These are phyloP conservation scores for Pterostichus niger DNA, from an alignment of 2,888 invertebrate genomes.

Conservation along the genomic window DNA sequence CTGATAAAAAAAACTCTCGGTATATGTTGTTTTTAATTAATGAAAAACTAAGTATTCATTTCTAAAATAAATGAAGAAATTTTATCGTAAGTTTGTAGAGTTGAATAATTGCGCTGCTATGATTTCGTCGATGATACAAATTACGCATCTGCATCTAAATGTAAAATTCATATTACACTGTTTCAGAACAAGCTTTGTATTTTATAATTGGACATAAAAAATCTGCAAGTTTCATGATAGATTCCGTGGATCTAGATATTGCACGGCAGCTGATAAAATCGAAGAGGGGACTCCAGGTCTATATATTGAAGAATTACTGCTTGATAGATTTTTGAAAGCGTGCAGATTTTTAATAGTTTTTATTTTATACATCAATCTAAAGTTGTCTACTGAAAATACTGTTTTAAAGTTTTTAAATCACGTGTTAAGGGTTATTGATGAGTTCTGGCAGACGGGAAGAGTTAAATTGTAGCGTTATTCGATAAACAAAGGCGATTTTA, in stretches of 20 bases:
- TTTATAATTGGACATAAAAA: conserved; percentile 59
- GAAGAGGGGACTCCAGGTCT: not conserved
- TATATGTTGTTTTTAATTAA: too few species aligned
- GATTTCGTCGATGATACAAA: too few species aligned
- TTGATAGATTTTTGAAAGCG: conserved; percentile 48
- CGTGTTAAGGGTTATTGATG: conserved; percentile 55
- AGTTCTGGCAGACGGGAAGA: conserved; percentile 19
- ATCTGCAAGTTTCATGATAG: too few species aligned
- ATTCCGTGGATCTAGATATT: too few species aligned
- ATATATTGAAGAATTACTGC: conserved; percentile 23
- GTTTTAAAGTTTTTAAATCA: conserved; percentile 58
- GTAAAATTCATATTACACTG: too few species aligned
- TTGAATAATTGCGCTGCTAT: too few species aligned
- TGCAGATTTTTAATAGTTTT: conserved; percentile 54
- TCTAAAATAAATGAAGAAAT: too few species aligned
- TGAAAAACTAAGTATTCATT: too few species aligned
- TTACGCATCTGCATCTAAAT: too few species aligned
- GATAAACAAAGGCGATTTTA: conserved; percentile 42
- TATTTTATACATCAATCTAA: conserved; percentile 57
- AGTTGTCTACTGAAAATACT: conserved; percentile 54
- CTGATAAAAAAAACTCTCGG: too few species aligned
- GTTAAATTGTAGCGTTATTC: conserved; percentile 47
- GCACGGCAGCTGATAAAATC: too few species aligned
- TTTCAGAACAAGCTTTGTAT: conserved; percentile 20
- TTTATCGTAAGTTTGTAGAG: too few species aligned